A percentile compares a stretch with the other conserved stretches of the same genome.
Evolutionary conservation across 2,797 vertebrate species (phyloP).

Genomic region (Coranthus polyacanthus): DNA sequence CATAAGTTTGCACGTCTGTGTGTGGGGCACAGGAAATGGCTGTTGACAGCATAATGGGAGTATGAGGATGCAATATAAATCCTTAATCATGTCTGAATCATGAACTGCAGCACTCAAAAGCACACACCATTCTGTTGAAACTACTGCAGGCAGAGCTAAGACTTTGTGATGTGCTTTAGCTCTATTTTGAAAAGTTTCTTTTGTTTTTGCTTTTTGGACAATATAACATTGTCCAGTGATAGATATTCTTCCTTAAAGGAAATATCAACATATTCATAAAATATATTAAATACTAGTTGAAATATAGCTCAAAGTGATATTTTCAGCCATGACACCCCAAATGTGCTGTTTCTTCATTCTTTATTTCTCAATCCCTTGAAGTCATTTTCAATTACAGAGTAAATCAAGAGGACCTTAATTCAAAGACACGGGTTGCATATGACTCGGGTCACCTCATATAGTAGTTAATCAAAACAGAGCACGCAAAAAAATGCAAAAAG

Average conservation of each 20-base stretch:
- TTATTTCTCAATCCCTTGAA: constrained; percentile 34
- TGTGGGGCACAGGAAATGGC: constrained; percentile 72
- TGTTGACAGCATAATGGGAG: constrained; percentile 82
- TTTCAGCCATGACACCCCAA: constrained; percentile 31
- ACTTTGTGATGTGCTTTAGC: constrained; percentile 10
- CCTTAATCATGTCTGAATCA: constrained; percentile 83
- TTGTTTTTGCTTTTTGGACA: constrained; percentile 10
- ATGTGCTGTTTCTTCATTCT: constrained; percentile 43
- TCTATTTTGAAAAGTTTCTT: constrained; percentile 18
- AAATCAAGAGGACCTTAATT: constrained; percentile 65
- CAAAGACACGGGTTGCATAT: constrained; percentile 54
- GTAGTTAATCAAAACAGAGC: constrained; percentile 68
- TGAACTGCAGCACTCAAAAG: constrained; percentile 72
- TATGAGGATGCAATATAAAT: constrained; percentile 80
- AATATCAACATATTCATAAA: constrained; percentile 24
- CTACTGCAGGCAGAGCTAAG: constrained; percentile 24
- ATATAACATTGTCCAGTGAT: constrained; percentile 3
- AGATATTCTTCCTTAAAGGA: background rate
- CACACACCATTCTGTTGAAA: constrained; percentile 65
- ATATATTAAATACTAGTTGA: constrained; percentile 35
- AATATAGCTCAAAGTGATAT: constrained; percentile 30
- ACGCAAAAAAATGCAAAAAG: constrained; percentile 8
- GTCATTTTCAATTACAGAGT: constrained; percentile 58
- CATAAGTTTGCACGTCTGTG: constrained; percentile 74
- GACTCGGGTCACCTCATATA: constrained; percentile 51